phyloP scores from a whole-genome alignment of 2,797 vertebrate species.

The Argyrosomus regius region DNA sequence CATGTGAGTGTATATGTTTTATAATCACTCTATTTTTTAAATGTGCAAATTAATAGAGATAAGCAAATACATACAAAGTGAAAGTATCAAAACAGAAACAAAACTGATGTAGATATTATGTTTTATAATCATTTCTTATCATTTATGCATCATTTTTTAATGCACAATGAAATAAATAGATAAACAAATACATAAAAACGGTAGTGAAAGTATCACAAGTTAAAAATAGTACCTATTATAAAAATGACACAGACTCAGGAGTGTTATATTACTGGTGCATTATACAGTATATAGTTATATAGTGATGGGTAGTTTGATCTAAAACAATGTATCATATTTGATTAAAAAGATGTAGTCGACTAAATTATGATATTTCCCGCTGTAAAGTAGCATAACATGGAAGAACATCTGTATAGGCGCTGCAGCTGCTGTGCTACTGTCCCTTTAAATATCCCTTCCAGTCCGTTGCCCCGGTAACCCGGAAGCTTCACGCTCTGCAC shows the following conservation, averaged over 20 bases:
- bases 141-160: too few species aligned
- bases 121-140: too few species aligned
- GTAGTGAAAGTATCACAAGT: neutral
- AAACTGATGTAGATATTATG: too few species aligned
- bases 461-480: constrained; percentile 81
- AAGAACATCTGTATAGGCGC: constrained; percentile 27
- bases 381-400: neutral
- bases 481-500: constrained; percentile 76
- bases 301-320: neutral
- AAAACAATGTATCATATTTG: neutral
- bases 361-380: neutral
- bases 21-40: too few species aligned
- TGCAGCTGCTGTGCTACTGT: constrained; percentile 64
- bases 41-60: too few species aligned
- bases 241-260: neutral
- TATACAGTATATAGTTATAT: too few species aligned
- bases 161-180: too few species aligned
- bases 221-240: neutral
- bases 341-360: neutral
- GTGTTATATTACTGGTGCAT: neutral
- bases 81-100: too few species aligned
- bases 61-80: too few species aligned
- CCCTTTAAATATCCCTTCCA: constrained; percentile 82
- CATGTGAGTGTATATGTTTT: neutral
- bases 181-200: neutral